Evolutionary conservation across 2,888 invertebrate genomes (phyloP).

Genomic region (Lissocephala sabroskyi): DNA sequence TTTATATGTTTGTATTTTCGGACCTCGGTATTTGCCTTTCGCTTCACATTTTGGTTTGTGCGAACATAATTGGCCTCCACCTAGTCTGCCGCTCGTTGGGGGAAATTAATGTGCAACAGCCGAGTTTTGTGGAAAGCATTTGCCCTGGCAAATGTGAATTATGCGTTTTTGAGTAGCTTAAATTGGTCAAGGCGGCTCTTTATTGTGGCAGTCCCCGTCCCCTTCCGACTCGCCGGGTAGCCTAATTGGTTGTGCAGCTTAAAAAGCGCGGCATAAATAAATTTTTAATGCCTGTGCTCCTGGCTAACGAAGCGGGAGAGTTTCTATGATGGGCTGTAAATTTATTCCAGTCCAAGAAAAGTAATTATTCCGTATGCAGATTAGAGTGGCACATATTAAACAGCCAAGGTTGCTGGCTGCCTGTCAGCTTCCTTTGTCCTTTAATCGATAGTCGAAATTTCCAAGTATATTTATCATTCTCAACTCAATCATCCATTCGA

Average conservation of each 20-base stretch:
- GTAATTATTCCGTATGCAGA: too few species aligned
- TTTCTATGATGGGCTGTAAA: neutral
- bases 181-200: too few species aligned
- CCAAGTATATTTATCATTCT: too few species aligned
- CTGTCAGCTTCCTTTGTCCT: too few species aligned
- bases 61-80: neutral
- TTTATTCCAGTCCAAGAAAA: too few species aligned
- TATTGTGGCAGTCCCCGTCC: too few species aligned
- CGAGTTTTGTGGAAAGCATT: neutral
- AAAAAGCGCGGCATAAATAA: neutral
- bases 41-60: neutral
- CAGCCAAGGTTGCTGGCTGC: too few species aligned
- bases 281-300: neutral
- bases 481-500: too few species aligned
- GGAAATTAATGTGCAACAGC: slow-evolving; percentile 22
- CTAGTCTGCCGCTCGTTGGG: neutral
- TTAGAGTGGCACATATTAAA: too few species aligned
- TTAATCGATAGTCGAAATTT: too few species aligned
- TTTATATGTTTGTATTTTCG: slow-evolving; percentile 27
- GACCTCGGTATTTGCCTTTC: neutral
- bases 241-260: neutral
- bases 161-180: neutral
- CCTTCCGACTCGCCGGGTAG: too few species aligned
- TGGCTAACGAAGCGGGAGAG: neutral
- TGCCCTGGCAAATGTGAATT: too few species aligned